Evolutionary conservation across 2,797 vertebrate genomes (phyloP).

Genomic region (Esox masquinongy): DNA sequence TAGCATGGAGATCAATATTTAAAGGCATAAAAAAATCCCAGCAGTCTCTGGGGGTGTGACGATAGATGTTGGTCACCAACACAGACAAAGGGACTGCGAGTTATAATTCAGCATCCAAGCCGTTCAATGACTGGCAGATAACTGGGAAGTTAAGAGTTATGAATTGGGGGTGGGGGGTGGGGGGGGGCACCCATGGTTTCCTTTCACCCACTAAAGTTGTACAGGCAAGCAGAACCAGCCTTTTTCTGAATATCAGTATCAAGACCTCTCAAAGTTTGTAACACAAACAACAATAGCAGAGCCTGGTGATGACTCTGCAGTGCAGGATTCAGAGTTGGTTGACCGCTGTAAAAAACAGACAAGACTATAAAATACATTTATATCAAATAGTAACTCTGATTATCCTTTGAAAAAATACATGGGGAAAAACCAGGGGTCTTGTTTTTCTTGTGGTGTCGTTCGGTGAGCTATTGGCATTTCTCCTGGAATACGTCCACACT

Average conservation of each 20-base stretch:
- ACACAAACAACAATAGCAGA: neutral
- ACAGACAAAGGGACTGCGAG: neutral
- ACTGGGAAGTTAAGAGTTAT: neutral
- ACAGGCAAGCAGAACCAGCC: neutral
- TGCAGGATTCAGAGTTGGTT: conserved; percentile 13
- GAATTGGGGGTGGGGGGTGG: too few relatives aligned
- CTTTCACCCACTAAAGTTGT: neutral
- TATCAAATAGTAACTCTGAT: conserved; percentile 27
- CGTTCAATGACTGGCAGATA: neutral
- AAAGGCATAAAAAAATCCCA: neutral
- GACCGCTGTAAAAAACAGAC: conserved; percentile 16
- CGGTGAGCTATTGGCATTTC: neutral
- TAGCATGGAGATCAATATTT: neutral
- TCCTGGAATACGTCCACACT: neutral
- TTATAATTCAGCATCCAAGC: neutral
- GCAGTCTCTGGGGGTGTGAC: neutral
- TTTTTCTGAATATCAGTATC: neutral
- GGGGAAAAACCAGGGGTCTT: conserved; percentile 6
- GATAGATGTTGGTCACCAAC: neutral
- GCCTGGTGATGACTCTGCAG: neutral
- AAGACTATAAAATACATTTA: conserved; percentile 20
- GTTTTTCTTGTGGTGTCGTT: neutral
- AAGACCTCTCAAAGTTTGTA: neutral
- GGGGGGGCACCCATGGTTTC: neutral
- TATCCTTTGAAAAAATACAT: conserved; percentile 20